Conservation (phyloP, 2,113 vertebrate genomes). For the Acrocephalus kingi region DNA sequence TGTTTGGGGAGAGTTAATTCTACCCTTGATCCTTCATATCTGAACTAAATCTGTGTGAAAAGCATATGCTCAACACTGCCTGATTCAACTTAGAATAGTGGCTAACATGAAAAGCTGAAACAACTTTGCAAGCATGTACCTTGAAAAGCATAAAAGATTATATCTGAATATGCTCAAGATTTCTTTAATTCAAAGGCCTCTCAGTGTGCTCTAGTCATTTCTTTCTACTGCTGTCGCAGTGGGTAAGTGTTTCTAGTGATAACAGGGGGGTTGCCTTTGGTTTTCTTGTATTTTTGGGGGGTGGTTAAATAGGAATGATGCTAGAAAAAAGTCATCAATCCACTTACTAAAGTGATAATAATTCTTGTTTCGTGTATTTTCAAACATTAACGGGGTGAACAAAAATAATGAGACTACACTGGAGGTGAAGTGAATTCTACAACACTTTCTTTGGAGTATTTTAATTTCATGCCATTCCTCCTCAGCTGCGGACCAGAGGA, state of each 20-base stretch:
- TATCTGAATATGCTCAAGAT: not conserved
- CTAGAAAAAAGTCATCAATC: not conserved
- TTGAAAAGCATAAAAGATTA: not conserved
- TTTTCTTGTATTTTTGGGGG: not conserved
- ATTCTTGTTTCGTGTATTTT: not conserved
- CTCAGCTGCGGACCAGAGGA: not conserved
- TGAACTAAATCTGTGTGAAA: not conserved
- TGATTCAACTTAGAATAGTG: not conserved
- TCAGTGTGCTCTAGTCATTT: not conserved
- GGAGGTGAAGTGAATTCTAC: not conserved
- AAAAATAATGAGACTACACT: not conserved
- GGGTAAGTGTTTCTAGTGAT: not conserved
- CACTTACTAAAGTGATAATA: not conserved
- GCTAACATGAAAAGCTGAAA: not conserved
- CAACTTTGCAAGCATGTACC: not conserved
- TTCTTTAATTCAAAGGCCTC: not conserved
- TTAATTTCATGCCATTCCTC: not conserved
- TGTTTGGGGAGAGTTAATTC: not conserved
- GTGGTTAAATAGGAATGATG: not conserved
- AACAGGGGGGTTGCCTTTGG: not conserved
- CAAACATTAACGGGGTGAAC: not conserved
- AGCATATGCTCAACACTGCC: not conserved
- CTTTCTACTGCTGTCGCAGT: not conserved
- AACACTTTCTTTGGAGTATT: not conserved
- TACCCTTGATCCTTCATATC: not conserved